Conservation (phyloP, 2,797 vertebrate species). For the Astyanax mexicanus region DNA sequence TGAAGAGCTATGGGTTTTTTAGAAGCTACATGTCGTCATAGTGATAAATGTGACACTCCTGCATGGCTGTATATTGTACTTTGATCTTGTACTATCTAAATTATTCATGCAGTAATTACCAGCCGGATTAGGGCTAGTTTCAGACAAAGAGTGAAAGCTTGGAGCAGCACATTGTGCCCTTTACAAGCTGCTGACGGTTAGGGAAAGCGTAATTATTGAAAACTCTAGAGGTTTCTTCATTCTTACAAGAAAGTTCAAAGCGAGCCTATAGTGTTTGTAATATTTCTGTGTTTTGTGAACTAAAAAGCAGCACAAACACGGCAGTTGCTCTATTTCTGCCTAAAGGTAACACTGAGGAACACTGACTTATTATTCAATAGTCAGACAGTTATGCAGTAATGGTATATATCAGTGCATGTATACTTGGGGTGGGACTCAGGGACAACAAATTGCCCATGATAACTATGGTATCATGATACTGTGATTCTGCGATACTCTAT, state of each 20-base stretch:
- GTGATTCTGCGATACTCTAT: too few species aligned
- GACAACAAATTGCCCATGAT: too few species aligned
- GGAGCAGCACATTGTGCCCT: constrained; percentile 14
- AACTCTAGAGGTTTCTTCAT: background rate
- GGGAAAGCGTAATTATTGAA: background rate
- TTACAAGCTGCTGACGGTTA: constrained; percentile 10
- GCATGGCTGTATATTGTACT: constrained; percentile 44
- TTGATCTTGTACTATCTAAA: constrained; percentile 53
- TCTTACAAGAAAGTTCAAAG: background rate
- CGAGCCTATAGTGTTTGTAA: background rate
- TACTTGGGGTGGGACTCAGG: too few species aligned
- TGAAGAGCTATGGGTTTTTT: background rate
- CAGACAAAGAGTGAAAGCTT: constrained; percentile 55
- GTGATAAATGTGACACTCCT: constrained; percentile 41
- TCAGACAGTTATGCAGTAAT: too few species aligned
- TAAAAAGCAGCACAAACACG: background rate
- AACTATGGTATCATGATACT: too few species aligned
- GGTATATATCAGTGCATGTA: too few species aligned
- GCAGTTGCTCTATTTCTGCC: background rate
- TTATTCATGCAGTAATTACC: constrained; percentile 56
- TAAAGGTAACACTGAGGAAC: too few species aligned
- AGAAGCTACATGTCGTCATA: constrained; percentile 34
- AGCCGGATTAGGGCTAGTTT: constrained; percentile 42
- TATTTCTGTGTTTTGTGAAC: constrained; percentile 10
- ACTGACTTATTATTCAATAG: too few species aligned